Evolutionary conservation across 2,888 invertebrate genomes (phyloP), one percentile per base, ranked within the genome.

Genomic region (Balanococcus diminutus): DNA sequence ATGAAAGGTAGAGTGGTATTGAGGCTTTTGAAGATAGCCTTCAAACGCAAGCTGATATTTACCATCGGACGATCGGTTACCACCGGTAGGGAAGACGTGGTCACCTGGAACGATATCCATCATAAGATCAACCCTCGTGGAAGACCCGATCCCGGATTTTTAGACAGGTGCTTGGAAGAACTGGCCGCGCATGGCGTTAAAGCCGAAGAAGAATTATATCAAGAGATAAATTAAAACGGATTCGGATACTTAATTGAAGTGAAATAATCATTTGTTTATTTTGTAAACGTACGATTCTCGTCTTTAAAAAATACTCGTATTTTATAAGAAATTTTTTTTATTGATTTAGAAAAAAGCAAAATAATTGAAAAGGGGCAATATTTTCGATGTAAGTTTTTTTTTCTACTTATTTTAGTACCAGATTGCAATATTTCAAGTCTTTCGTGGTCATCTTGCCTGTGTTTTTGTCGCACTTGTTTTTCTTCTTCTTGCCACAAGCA

Each of bases 71-170:
- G 95, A 75, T 97, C 97, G 0, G 93, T 94, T 87, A 98, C 98
- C 0, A 97, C 97, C 0, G 98, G 97, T 0, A 93, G 95, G 88
- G 95, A 96, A 89, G 95, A 97, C 91, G 96, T 96, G 87, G 95
- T 98, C 86, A 94, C 96, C 79, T 98, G 98, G 98, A 96, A 96
- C 89, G 94, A 94, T 89, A 94, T 96, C 87, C 96, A 96, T 89
- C 96, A 96, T 90, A 96, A 96, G 90, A 96, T 96, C 87, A 94
- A 94, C 90, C 92, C 91, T 2, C 91, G 92, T 88, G 94, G 94
- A 88, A 95, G 94, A 90, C 95, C 96, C 1, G 96, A 96, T 91
- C 92, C 93, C 3, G 93, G 92, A 87, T 96, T 95, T 90, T 91
- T 96, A 88, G 94, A 93, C 88, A 92, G 93, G 87, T 92, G 94